These are phyloP conservation scores for Physella acuta DNA, from an alignment of 1,140 invertebrate genomes.

Conservation along the genomic window DNA sequence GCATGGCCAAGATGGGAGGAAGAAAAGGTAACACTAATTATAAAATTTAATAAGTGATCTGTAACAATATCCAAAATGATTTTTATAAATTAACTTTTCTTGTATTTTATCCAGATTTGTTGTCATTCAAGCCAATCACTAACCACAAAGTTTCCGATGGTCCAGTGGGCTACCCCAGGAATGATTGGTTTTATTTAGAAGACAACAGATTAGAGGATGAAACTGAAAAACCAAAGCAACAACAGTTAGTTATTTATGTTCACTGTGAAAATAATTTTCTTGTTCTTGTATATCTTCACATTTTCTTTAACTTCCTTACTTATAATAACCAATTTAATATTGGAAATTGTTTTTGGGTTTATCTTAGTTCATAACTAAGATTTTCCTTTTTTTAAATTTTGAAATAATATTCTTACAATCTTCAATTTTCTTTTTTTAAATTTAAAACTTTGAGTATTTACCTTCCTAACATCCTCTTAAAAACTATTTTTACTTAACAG, in stretches of 20 bases:
- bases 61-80: not conserved
- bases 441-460: not conserved
- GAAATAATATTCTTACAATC: not conserved
- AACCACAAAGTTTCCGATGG: slow-evolving; percentile 29
- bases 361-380: too few species aligned
- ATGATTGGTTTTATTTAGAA: slow-evolving; percentile 57
- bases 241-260: too few species aligned
- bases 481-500: too few species aligned
- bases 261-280: too few species aligned
- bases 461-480: not conserved
- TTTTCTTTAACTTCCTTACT: too few species aligned
- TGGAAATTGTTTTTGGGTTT: too few species aligned
- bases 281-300: too few species aligned
- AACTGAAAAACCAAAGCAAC: too few species aligned
- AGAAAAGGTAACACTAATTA: slow-evolving; percentile 40
- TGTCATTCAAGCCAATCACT: slow-evolving; percentile 42
- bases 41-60: not conserved
- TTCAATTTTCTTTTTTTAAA: not conserved
- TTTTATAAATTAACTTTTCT: not conserved
- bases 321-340: too few species aligned
- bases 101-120: slow-evolving; percentile 42
- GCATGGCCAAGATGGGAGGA: slow-evolving; percentile 54
- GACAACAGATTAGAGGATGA: slow-evolving; percentile 53
- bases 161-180: slow-evolving; percentile 42
- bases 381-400: not conserved